A percentile compares a stretch with the other conserved stretches of the same genome.
Conservation (phyloP, 2,888 invertebrate species). For the Tetramorium bicarinatum region DNA sequence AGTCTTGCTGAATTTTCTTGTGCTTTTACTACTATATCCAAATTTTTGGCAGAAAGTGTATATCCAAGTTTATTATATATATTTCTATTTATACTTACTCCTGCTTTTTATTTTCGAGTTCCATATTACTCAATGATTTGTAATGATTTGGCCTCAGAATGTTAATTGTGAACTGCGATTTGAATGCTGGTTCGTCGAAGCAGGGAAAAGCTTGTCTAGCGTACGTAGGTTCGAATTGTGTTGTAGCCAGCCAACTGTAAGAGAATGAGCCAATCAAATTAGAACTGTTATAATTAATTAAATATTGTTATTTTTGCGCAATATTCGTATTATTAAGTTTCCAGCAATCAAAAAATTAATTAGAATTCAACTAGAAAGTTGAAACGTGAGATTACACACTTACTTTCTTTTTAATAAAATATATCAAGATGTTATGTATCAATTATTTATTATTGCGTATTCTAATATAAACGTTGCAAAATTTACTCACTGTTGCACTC, state of each 20-base stretch:
- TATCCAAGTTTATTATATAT: background rate
- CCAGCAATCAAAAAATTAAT: background rate
- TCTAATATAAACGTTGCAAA: constrained; percentile 14
- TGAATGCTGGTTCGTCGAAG: constrained; percentile 89
- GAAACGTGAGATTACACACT: background rate
- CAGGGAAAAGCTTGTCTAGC: constrained; percentile 92
- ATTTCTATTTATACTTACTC: constrained; percentile 68
- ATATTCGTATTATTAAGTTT: background rate
- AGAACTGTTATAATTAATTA: background rate
- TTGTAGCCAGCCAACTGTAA: constrained; percentile 88
- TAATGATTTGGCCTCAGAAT: constrained; percentile 75
- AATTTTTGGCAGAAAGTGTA: no score
- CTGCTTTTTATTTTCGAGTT: background rate
- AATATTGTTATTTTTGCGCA: background rate
- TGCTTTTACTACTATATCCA: no score
- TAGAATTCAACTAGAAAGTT: background rate
- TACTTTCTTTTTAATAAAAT: background rate
- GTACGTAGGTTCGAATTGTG: constrained; percentile 90
- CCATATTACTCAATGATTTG: constrained; percentile 79
- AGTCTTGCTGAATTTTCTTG: no score
- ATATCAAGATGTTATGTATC: background rate
- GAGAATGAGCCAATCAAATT: background rate
- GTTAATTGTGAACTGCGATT: constrained; percentile 78
- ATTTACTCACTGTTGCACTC: constrained; percentile 87
- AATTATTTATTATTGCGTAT: background rate